Evolutionary conservation across 2,888 invertebrate genomes (phyloP), one percentile per base, ranked within the genome.

Genomic region (Andrena bicolor): DNA sequence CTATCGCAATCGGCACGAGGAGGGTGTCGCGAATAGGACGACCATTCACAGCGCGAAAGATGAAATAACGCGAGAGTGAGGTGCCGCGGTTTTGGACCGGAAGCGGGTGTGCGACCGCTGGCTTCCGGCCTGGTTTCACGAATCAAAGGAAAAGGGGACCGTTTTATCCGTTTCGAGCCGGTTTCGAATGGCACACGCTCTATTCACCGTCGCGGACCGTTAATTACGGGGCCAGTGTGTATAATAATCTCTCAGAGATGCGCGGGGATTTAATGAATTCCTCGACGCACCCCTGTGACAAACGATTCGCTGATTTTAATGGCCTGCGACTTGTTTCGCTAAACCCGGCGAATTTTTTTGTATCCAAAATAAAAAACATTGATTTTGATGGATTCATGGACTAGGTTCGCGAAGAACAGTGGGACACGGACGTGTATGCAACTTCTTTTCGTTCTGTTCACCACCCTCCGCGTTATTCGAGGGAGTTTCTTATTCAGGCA

Each of bases 81-180:
- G 79, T 82, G 78, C 71, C 80, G 85, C 76, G 86, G 80, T 87
- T 86, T 87, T 77, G 73, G 77, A 73, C 68, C 88, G 87, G 88
- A 88, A 90, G 72, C 83, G 72, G 76, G 49, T 77, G 82, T 83
- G 86, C 85, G 83, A 83, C 83, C 83, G 83, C 78, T 81, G 82
- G 82, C 85, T 89, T 89, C 89, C 90, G 88, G 88, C 80, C 87
- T 87, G 85, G 76, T 89, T 90, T 85, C 64, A 69, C 81, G 84
- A 88, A 77, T 85, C 88, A 88, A 89, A 89, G 83, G 87, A 84
- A 86, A 82, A 88, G 82, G 83, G 82, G 80, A 78, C 72, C 84
- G 81, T 86, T 84, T 81, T 82, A 83, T 86, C 80, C 79, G 82
- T 73, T 75, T 65, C 71, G 63, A 78, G 76, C 76, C 82, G 83